These are phyloP conservation scores for Aplidium turbinatum DNA, from an alignment of 23 tunicate genomes.

Conservation along the genomic window DNA sequence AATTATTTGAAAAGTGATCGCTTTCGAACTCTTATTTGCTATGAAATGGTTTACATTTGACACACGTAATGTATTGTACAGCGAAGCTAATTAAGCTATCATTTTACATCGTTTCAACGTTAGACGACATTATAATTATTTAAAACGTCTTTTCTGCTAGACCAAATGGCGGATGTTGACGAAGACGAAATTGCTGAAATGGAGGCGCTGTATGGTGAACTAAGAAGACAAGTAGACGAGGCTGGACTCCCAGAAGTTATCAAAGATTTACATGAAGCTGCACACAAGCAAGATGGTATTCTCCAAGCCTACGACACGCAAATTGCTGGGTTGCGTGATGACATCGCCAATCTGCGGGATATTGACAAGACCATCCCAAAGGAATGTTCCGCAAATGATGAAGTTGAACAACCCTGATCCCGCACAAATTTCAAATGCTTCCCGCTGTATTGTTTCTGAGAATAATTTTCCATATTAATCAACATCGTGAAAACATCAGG, in stretches of 20 bases:
- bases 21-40: no score
- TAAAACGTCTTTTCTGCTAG: neutral
- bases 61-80: no score
- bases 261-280: conserved; percentile 17
- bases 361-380: conserved; percentile 58
- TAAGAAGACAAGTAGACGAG: conserved; percentile 45
- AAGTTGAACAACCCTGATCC: conserved; percentile 43
- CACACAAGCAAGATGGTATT: conserved; percentile 32
- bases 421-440: no score
- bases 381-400: conserved; percentile 36
- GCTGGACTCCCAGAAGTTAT: conserved; percentile 34
- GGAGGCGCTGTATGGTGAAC: conserved; percentile 26
- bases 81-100: neutral
- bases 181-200: conserved; percentile 39
- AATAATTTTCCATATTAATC: no score
- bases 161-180: conserved; percentile 40
- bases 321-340: conserved; percentile 37
- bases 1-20: no score
- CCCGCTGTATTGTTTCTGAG: no score
- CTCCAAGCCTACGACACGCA: conserved; percentile 46
- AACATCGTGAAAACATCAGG: no score
- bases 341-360: conserved; percentile 63
- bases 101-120: neutral
- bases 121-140: neutral
- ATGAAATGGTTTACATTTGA: no score